Evolutionary conservation across 2,113 vertebrate species (phyloP), one percentile per base, ranked within the genome.

Genomic region (Calonectris borealis): DNA sequence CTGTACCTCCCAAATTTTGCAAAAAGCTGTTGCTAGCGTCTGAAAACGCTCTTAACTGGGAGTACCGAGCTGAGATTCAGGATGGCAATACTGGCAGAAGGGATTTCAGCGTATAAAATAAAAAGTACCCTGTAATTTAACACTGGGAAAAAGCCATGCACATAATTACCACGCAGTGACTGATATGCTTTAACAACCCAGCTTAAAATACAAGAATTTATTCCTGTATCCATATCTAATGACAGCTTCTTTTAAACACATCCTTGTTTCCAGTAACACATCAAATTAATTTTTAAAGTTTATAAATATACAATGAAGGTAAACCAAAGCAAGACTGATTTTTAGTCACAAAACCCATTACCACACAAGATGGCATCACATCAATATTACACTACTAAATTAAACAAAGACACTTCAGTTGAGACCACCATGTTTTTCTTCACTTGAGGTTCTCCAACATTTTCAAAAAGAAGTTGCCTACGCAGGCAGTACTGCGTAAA

Each of bases 61-160:
- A 42, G 11, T 1, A 17, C 14, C 9, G 57, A 57, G 60, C 2
- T 11, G 42, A 10, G 38, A 36, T 4, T 22, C 40, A 18, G 29
- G 52, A 18, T 0, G 7, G 76, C 16, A n/a, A 4, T 1, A 26
- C 7, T 1, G 2, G 44, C 34, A 91, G 51, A 36, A 40, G 17
- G 49, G 38, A 49, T 13, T 60, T 38, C 69, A n/a, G 42, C 3
- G 2, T 34, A 11, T 17, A 36, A 26, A 65, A 31, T 13, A 27
- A n/a, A 1, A 15, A 25, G 11, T 4, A 13, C 34, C 26, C n/a
- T 9, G 40, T 9, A 34, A 2, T 12, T 11, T 42, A 8, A 1
- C 1, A 6, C 10, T 4, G 11, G 0, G 58, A 31, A 51, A 44
- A 15, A 57, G 79, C 31, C 17, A 2, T 2, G 12, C 29, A 17